Conservation (phyloP, 2,888 invertebrate genomes). For the Amblyjoppa fuscipennis region DNA sequence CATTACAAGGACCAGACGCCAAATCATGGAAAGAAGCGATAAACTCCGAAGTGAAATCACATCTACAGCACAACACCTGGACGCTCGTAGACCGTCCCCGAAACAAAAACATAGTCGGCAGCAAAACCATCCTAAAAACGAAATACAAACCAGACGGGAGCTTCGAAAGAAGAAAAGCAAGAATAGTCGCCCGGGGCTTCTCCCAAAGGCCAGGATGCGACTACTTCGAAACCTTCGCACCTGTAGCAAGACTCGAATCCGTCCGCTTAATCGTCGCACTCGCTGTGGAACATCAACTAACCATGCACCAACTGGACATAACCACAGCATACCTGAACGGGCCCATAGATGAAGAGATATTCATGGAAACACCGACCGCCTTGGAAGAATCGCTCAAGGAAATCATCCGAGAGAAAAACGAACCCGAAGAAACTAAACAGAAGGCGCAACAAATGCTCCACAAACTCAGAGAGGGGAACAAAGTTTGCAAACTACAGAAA, state of each 20-base stretch:
- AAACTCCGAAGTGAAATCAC: constrained; percentile 11
- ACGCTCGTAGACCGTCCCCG: background rate
- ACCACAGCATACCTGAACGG: constrained; percentile 37
- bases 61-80: constrained; percentile 11
- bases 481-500: constrained; percentile 32
- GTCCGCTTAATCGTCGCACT: background rate
- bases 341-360: constrained; percentile 24
- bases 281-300: background rate
- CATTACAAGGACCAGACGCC: constrained; percentile 52
- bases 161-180: background rate
- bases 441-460: constrained; percentile 49
- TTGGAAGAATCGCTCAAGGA: constrained; percentile 25
- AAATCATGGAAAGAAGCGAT: constrained; percentile 67
- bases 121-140: background rate
- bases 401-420: constrained; percentile 4
- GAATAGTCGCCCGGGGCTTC: constrained; percentile 19
- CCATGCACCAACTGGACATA: constrained; percentile 12
- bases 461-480: background rate
- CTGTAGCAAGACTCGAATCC: constrained; percentile 1
- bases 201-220: constrained; percentile 23
- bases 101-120: background rate
- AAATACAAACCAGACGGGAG: background rate
- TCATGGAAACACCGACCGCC: constrained; percentile 35
- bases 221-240: constrained; percentile 6
- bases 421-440: background rate